Base-by-base conservation (phyloP, 2,888 invertebrate species). In the Ornithoptera alexandrae region DNA sequence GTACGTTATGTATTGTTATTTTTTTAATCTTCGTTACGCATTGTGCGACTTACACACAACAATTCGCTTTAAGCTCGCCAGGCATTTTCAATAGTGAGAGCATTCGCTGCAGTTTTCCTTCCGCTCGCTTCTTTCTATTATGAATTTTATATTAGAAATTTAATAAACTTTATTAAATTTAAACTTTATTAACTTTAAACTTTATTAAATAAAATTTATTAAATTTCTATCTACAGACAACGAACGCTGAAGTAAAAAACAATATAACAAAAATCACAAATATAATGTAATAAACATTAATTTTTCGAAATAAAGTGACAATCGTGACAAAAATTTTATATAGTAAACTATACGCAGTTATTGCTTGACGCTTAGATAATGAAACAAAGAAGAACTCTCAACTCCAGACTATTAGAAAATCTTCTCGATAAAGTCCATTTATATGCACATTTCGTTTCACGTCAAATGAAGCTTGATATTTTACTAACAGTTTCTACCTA, bases 31-130 rank as follows among this genome's bases (percentile, higher is more conserved):
- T 24, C 57, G 24, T 57, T 57, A 57, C 12, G 22, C 22, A 57
- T 2, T 22, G 57, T 57, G 22, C 15, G 22, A 22, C n/a, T 53
- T 53, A 6, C 12, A 18, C 7, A 53, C 53, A n/a, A 7, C n/a
- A 53, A 17, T 50, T 42, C 24, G 57, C 42, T 46, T 20, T 68
- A 53, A 60, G 61, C 65, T 68, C 66, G 70, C 39, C 15, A 17
- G 70, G 63, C 36, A 72, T 68, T 68, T 68, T 68, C 62, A 68
- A 63, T 68, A 63, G 46, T 20, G 36, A 30, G 57, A 59, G 46
- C 46, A 62, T 67, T 67, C 57, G 42, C 62, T 63, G 58, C 36
- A 67, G 24, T 42, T 42, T 58, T 68, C 58, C 30, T n/a, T 61
- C 50, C 50, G 50, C 17, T 17, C 50, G 1, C 50, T 50, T 50